Percentiles rank a stretch among this genome's conserved stretches.
Evolutionary conservation across 2,113 vertebrate genomes (phyloP).

Genomic region (Pholis gunnellus): DNA sequence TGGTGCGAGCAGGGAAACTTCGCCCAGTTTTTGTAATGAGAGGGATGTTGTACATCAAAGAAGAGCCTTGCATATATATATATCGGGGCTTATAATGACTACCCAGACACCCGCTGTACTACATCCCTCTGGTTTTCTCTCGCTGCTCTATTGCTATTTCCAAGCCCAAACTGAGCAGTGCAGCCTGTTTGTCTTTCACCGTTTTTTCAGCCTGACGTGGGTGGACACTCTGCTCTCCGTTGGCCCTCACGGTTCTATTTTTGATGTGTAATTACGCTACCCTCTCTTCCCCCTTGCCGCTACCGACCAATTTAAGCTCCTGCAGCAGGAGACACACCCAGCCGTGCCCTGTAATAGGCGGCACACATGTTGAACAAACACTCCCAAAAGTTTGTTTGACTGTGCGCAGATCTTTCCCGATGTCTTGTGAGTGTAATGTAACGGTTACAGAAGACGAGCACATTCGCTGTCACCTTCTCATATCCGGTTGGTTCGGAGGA

Average conservation of each 20-base stretch:
- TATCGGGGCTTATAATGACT: conserved; percentile 71
- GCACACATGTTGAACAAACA: conserved; percentile 25
- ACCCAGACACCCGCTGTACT: conserved; percentile 64
- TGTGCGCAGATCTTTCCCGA: conserved; percentile 1
- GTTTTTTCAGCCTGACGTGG: conserved; percentile 63
- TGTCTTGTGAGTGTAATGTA: conserved; percentile 15
- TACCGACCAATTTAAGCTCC: conserved; percentile 69
- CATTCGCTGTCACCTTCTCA: conserved; percentile 63
- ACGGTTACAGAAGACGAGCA: conserved; percentile 37
- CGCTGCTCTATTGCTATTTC: conserved; percentile 61
- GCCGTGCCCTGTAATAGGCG: conserved; percentile 60
- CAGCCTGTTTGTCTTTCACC: conserved; percentile 38
- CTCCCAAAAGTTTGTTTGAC: conserved; percentile 20
- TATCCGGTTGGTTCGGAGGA: conserved; percentile 47
- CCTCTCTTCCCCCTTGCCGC: conserved; percentile 62
- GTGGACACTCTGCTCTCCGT: conserved; percentile 64
- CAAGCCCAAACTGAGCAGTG: conserved; percentile 43
- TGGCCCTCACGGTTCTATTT: conserved; percentile 72
- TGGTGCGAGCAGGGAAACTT: conserved; percentile 35
- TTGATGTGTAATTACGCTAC: conserved; percentile 77
- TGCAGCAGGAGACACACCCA: conserved; percentile 75
- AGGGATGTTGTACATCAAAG: conserved; percentile 67
- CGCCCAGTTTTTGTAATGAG: conserved; percentile 74
- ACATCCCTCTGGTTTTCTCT: conserved; percentile 64
- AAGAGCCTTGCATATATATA: conserved; percentile 35